These are phyloP conservation scores for Gulo gulo DNA, from an alignment of 2,113 vertebrate genomes.

Conservation along the genomic window DNA sequence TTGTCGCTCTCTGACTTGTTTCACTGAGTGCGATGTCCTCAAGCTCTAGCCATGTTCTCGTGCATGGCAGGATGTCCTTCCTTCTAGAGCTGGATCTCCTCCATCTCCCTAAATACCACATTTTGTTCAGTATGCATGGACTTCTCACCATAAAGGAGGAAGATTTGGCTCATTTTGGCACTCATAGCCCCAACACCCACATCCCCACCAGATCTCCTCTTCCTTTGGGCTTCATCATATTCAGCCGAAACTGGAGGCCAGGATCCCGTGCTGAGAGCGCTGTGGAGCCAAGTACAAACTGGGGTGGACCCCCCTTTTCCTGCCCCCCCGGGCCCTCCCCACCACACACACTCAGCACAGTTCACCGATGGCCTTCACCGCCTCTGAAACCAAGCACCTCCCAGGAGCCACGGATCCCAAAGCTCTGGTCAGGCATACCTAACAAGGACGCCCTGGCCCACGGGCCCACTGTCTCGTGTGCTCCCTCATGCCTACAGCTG, in stretches of 20 bases:
- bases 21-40: background rate
- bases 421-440: background rate
- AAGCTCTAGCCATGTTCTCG: background rate
- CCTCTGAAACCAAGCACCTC: background rate
- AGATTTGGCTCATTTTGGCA: background rate
- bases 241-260: background rate
- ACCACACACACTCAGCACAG: background rate
- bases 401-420: background rate
- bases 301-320: background rate
- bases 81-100: background rate
- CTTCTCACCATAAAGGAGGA: background rate
- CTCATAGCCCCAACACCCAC: background rate
- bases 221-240: background rate
- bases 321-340: fast-evolving
- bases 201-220: background rate
- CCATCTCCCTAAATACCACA: background rate
- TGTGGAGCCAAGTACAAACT: background rate
- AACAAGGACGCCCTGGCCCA: background rate
- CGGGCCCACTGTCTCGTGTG: background rate
- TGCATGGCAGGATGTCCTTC: background rate
- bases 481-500: background rate
- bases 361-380: background rate
- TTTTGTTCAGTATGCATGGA: background rate
- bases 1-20: background rate
- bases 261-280: background rate